Evolutionary conservation across 2,113 vertebrate genomes (phyloP), one percentile per base, ranked within the genome.

Genomic region (Phocoena phocoena): DNA sequence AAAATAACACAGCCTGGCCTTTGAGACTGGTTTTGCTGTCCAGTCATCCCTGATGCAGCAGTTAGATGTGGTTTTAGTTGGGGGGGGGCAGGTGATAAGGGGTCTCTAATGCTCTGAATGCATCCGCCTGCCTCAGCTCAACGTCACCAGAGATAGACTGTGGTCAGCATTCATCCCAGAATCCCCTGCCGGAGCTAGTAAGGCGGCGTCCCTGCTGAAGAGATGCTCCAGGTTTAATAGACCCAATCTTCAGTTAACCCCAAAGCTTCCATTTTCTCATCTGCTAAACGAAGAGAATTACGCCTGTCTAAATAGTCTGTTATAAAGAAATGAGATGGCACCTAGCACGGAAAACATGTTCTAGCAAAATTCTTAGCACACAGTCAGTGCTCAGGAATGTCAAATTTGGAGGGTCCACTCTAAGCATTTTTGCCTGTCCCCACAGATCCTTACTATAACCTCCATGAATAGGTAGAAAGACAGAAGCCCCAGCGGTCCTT

Each of bases 231-330:
- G 38, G n/a, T 65, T 74, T 74, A 93, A 38, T 28, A 47, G 28
- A 62, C 21, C 33, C 26, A 74, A 63, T 38, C 79, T 88, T 94
- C 21, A 58, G 41, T 60, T 83, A 84, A 65, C 50, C 20, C 31
- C 17, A 5, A 41, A 79, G 74, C 65, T 92, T 96, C 50, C 23
- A 33, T 92, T 92, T 93, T 81, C 89, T 96, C 68, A 67, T 36
- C 38, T 93, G 60, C 92, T 88, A 92, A 97, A 85, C 36, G 44
- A 91, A 90, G 55, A 38, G 20, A 55, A 70, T 68, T 53, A 83
- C 84, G 70, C 58, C 58, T 65, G 33, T 91, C 28, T 97, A 63
- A 71, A 58, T 18, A 74, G 38, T 28, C 87, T 89, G 6, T 96
- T 92, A 82, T 47, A 70, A 95, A 95, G 88, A 73, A 77, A 84